These are phyloP conservation scores for Darevskia nairensis DNA, from an alignment of 2,797 vertebrate species.

Conservation along the genomic window DNA sequence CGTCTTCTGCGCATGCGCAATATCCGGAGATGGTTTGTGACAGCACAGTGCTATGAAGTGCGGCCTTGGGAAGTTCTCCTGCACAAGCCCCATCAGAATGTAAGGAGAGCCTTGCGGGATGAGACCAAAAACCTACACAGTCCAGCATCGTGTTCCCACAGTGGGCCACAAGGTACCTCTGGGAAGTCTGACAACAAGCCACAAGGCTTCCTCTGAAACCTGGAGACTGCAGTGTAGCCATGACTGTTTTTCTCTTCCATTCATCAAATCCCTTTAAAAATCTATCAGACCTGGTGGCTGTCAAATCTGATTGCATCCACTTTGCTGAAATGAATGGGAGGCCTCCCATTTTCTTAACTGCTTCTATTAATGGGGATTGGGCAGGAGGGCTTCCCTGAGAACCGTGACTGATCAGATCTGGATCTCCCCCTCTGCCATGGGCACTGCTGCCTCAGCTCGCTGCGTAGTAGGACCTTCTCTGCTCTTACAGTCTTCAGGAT, in stretches of 20 bases:
- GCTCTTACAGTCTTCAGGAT: background rate
- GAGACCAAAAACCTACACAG: too few species aligned
- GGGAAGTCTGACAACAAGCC: background rate
- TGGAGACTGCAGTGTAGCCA: too few species aligned
- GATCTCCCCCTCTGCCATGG: background rate
- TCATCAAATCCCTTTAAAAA: background rate
- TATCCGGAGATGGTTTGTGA: background rate
- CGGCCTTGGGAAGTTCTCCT: background rate
- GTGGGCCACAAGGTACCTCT: background rate
- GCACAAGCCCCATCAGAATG: background rate
- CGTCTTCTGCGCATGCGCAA: background rate
- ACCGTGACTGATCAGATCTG: background rate
- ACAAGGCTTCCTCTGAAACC: background rate
- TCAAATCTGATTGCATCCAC: background rate
- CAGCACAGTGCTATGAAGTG: background rate
- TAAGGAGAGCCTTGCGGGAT: too few species aligned
- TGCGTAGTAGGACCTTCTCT: background rate
- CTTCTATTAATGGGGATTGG: background rate
- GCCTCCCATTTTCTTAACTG: background rate
- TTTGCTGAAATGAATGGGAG: background rate
- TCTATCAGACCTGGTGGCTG: background rate
- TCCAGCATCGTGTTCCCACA: background rate
- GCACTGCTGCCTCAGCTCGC: background rate
- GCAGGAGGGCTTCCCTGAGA: background rate
- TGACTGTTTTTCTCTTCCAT: background rate